Percentiles rank a stretch among this genome's conserved stretches.
These are phyloP conservation scores for Philopotamus ludificatus DNA, from an alignment of 1,140 invertebrate species.

Conservation along the genomic window DNA sequence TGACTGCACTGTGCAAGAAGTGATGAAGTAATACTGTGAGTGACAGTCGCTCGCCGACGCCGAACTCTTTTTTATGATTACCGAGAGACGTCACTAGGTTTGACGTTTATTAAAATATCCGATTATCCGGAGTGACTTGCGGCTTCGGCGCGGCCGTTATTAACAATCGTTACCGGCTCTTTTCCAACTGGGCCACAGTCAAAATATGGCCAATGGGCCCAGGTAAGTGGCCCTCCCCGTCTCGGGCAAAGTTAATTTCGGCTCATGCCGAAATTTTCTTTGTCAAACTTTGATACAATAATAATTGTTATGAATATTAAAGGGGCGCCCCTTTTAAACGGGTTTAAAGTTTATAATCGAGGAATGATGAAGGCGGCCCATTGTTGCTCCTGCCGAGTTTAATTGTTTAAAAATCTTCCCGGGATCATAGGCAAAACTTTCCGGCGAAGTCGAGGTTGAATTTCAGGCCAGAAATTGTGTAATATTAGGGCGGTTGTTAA, in stretches of 20 bases:
- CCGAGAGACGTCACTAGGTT: conserved; percentile 4
- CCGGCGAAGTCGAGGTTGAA: no score
- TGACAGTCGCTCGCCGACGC: background rate
- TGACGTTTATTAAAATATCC: conserved; percentile 32
- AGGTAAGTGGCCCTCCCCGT: no score
- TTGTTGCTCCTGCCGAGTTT: background rate
- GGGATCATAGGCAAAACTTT: background rate
- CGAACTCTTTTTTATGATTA: background rate
- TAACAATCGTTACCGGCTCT: conserved; percentile 14
- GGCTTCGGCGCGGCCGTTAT: conserved; percentile 13
- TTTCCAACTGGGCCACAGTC: background rate
- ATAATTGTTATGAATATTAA: conserved; percentile 23
- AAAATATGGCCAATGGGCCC: background rate
- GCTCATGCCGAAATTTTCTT: conserved; percentile 12
- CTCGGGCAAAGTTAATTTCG: background rate
- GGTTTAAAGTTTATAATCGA: background rate
- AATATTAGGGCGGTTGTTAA: no score
- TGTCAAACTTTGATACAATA: conserved; percentile 19
- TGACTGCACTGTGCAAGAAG: background rate
- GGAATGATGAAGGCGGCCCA: background rate
- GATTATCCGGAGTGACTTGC: conserved; percentile 25
- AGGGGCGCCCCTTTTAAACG: background rate
- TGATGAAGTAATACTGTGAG: conserved; percentile 2
- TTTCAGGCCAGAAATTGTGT: no score
- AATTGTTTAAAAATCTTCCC: background rate